Evolutionary conservation across 2,113 vertebrate species (phyloP), one percentile per base, ranked within the genome.

Genomic region (Vanacampus margaritifer): DNA sequence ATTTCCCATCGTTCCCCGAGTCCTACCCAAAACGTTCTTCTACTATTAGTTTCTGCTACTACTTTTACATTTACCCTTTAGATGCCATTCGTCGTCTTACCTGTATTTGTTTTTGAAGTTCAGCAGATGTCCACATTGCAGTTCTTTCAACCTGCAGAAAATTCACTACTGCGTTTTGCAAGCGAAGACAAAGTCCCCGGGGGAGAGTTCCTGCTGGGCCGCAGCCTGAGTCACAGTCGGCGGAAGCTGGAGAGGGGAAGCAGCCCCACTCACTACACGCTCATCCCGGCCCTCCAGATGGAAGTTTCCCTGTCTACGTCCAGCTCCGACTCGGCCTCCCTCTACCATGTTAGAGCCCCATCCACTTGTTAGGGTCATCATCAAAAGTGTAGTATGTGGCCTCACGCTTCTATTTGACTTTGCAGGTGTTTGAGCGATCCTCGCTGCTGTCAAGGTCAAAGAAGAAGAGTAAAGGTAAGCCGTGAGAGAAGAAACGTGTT

Each of bases 391-490:
- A 51, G 28, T 21, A 26, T 11, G 51, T 21, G 24, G 19, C 17
- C 3, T 7, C 1, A 64, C 9, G 36, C 36, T 16, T 68, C n/a
- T 65, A 23, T 88, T 35, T 75, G 14, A 9, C 88, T 80, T 79
- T 79, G 89, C 86, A 98, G 96, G 96, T 96, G 53, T 99, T 99
- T 90, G 96, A 99, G 67, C 94, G 96, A 61, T 95, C 96, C 3
- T 98, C 96, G 24, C 89, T 98, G 78, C 94, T 95, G 64, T 95
- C 96, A 46, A 95, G 94, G 86, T 98, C 95, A 82, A 98, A 97
- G 92, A 99, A 98, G 91, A 99, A 97, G 85, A 95, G 88, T 79
- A 95, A 95, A 98, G 94, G 96, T 98, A 92, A 91, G 74, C 46
- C 17, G 14, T n/a, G 2, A 69, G 32, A 24, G 12, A 48, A 26